Evolutionary conservation across 1,140 invertebrate species (phyloP), one percentile per base, ranked within the genome.

Genomic region (Saxidomus purpurata): DNA sequence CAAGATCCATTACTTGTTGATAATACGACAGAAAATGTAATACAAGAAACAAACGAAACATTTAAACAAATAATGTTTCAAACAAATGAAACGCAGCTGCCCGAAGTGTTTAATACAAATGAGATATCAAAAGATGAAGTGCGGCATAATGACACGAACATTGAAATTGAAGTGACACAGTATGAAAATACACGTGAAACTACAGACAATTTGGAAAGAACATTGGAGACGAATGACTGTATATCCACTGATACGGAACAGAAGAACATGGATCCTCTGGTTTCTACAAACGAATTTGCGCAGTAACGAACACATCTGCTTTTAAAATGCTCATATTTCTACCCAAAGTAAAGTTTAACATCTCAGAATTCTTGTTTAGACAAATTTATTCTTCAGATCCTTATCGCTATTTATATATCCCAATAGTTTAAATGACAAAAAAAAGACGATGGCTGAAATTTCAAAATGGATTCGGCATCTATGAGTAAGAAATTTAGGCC

Each of bases 61-160:
- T 63, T 63, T 28, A 63, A 63, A 63, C 59, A 63, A 63, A 63
- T 63, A 63, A 63, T 63, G 59, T 63, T 63, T 63, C 59, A 22
- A 28, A 63, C 25, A 63, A 28, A 63, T 25, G n/a, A 63, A 28
- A 63, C 59, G 6, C 1, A 63, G 9, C n/a, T 11, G 1, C n/a
- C 59, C 0, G n/a, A 63, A 28, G 19, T 28, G 19, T 63, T 63
- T n/a, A 19, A 63, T 8, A 25, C n/a, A 8, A 63, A 63, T 28
- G 59, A 28, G 28, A 25, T 11, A 11, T 28, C 59, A 28, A 22
- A 55, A 55, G 25, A 28, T 6, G 59, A 25, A 25, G 25, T 1
- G 4, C 25, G 1, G 8, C 59, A 25, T 4, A 28, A 25, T 63
- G n/a, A 28, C 8, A 6, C 15, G 4, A 22, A 3, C 15, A 25